These are phyloP conservation scores for Decapterus maruadsi DNA, from an alignment of 2,797 vertebrate species.

Conservation along the genomic window DNA sequence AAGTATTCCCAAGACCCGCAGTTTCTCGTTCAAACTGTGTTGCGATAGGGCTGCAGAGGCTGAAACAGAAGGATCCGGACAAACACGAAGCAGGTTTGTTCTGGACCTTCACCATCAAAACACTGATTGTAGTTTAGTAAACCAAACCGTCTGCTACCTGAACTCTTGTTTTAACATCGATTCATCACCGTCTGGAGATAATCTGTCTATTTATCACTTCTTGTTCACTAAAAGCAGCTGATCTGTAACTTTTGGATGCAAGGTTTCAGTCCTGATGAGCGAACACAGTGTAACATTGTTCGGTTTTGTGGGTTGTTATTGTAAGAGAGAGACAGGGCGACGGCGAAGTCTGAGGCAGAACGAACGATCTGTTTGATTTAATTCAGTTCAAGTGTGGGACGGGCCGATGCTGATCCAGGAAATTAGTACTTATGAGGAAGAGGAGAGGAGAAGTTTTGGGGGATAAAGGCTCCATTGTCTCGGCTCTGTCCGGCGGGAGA, in stretches of 20 bases:
- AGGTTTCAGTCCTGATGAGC: neutral
- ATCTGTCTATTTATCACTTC: neutral
- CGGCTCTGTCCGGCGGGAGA: conserved; percentile 26
- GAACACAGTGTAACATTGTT: neutral
- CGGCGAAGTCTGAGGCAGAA: neutral
- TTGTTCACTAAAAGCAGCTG: no score
- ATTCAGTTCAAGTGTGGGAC: conserved; percentile 34
- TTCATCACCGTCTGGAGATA: neutral
- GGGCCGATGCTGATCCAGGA: conserved; percentile 53
- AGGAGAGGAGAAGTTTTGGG: conserved; percentile 20
- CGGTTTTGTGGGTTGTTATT: neutral
- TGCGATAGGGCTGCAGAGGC: neutral
- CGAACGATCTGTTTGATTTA: conserved; percentile 25
- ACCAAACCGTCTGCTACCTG: neutral
- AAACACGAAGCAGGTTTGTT: conserved; percentile 20
- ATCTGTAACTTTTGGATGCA: neutral
- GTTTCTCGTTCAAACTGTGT: neutral
- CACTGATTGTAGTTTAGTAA: neutral
- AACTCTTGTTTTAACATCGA: neutral
- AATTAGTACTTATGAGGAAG: conserved; percentile 56
- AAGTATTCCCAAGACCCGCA: neutral
- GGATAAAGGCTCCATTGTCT: conserved; percentile 70
- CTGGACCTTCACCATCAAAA: conserved; percentile 4
- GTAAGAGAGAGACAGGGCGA: neutral
- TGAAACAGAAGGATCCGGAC: neutral